Percentiles rank a stretch among this genome's conserved stretches.
These are phyloP conservation scores for Atrichornis clamosus DNA, from an alignment of 2,113 vertebrate genomes.

Conservation along the genomic window DNA sequence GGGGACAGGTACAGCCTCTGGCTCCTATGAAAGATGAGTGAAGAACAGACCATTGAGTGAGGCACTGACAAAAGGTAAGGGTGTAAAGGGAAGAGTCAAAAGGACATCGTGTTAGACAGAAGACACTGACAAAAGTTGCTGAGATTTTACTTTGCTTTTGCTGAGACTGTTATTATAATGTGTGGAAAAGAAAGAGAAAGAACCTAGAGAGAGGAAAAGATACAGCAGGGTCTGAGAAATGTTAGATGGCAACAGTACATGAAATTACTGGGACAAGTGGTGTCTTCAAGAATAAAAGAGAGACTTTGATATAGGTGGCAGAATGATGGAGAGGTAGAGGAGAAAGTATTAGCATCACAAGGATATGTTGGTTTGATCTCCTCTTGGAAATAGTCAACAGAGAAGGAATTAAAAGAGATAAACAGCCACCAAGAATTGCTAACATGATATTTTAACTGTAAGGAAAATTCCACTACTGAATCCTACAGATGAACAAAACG, in stretches of 20 bases:
- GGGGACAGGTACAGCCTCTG: not conserved
- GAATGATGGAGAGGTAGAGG: not conserved
- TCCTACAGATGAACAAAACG: not conserved
- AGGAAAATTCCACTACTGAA: not conserved
- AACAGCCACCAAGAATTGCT: not conserved
- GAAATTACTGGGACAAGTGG: not conserved
- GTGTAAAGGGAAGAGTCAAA: not conserved
- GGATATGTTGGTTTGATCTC: not conserved
- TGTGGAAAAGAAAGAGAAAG: not conserved
- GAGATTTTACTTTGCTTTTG: slow-evolving; percentile 1
- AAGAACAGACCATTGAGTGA: not conserved
- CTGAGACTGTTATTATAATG: not conserved
- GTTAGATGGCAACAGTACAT: not conserved
- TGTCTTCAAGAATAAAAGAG: not conserved
- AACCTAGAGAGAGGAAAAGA: not conserved
- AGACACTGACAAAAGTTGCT: not conserved
- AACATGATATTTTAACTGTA: not conserved
- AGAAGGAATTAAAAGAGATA: not conserved
- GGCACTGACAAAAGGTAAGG: not conserved
- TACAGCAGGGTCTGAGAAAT: not conserved
- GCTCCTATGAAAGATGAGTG: not conserved
- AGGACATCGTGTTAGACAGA: not conserved
- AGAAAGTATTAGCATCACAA: not conserved
- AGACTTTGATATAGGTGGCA: not conserved
- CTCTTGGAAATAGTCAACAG: not conserved